Evolutionary conservation across 1,140 invertebrate species (phyloP).

Genomic region (Anoplophora glabripennis): DNA sequence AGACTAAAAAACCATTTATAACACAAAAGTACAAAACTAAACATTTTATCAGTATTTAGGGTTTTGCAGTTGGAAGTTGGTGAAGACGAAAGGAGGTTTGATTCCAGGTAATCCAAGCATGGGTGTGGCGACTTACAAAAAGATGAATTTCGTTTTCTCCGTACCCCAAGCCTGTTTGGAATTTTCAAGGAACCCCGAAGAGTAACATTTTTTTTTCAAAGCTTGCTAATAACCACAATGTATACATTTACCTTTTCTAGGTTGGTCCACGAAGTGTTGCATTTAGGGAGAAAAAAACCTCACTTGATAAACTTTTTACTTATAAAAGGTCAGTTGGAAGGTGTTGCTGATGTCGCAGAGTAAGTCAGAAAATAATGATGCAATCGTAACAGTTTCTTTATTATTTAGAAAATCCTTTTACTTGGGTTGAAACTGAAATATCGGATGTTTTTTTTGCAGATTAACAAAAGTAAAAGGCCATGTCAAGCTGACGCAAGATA

Average conservation of each 20-base stretch:
- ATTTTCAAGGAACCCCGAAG: conserved; percentile 59
- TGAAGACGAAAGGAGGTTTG: conserved; percentile 57
- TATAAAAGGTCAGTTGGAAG: conserved; percentile 53
- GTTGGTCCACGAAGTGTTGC: conserved; percentile 54
- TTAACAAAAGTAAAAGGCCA: conserved; percentile 23
- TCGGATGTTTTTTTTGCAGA: conserved; percentile 19
- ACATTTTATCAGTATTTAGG: conserved; percentile 58
- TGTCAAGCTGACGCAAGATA: conserved; percentile 53
- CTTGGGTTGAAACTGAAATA: conserved; percentile 1
- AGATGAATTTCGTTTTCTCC: conserved; percentile 59
- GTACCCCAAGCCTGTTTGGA: conserved; percentile 53
- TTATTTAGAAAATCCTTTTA: background rate
- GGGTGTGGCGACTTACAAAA: conserved; percentile 56
- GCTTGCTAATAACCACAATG: background rate
- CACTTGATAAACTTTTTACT: conserved; percentile 61
- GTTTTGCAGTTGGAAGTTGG: conserved; percentile 62
- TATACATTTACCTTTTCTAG: conserved; percentile 47
- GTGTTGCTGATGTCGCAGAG: conserved; percentile 47
- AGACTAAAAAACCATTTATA: too few species aligned
- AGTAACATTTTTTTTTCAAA: conserved; percentile 43
- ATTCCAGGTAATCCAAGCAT: conserved; percentile 65
- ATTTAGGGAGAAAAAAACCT: conserved; percentile 55
- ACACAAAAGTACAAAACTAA: too few species aligned
- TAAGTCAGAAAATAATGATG: too few species aligned
- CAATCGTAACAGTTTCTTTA: too few species aligned